phyloP scores from a whole-genome alignment of 2,113 vertebrate species.

The Nycticorax nycticorax region DNA sequence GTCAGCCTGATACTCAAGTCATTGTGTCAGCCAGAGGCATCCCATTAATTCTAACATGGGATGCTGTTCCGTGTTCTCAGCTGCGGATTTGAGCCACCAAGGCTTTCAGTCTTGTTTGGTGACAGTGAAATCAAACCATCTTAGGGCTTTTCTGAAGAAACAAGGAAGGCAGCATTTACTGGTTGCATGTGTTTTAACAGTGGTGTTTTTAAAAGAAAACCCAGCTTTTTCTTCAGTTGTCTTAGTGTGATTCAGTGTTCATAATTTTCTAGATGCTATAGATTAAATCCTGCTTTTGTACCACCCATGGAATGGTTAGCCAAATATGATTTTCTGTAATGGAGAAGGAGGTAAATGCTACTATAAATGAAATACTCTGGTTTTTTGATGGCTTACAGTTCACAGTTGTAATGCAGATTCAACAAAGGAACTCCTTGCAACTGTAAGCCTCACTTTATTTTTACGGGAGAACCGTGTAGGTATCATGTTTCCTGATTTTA shows the following conservation, averaged over 20 bases:
- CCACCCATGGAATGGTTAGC: accelerated
- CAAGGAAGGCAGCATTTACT: no score
- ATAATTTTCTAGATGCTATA: accelerated
- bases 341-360: neutral
- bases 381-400: neutral
- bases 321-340: neutral
- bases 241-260: neutral
- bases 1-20: neutral
- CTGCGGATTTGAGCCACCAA: neutral
- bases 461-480: accelerated
- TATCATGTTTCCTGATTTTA: neutral
- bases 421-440: neutral
- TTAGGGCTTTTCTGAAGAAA: neutral
- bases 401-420: neutral
- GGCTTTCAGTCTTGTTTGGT: neutral
- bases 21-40: neutral
- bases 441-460: neutral
- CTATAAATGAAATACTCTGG: neutral
- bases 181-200: neutral
- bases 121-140: accelerated
- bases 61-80: accelerated
- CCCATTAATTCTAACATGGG: accelerated
- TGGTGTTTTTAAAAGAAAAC: neutral
- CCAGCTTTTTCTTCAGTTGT: neutral
- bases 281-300: neutral